Evolutionary conservation across 2,888 invertebrate species (phyloP), one percentile per base, ranked within the genome.

Genomic region (Papilio protenor): DNA sequence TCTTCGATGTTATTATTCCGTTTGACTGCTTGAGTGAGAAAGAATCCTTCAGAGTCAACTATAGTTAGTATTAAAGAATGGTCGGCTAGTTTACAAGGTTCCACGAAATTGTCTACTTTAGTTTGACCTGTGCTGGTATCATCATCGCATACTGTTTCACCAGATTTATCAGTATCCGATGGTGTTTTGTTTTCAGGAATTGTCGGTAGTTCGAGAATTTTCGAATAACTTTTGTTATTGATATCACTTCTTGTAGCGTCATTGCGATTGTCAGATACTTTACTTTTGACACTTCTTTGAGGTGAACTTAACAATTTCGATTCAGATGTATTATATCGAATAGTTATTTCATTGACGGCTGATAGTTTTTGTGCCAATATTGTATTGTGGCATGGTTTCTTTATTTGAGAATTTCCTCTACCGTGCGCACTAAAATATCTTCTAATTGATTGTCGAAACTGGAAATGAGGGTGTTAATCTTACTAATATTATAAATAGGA

Each of bases 401-500:
- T 92, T 1, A 86, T 87, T 18, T 88, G 87, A 0, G 93, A 91
- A 40, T 88, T 88, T 1, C 86, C 84, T 81, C 91, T 92, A 8
- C 86, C 80, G 80, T 92, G 92, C 45, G 92, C 89, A 14, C 94
- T 94, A 79, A 95, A 94, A 69, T 95, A 87, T 11, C 92, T 86
- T 83, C 92, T 95, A 77, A 95, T 94, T 16, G 95, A 94, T 81
- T 94, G 92, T 27, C 93, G 91, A 81, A 94, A 95, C 95, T 95
- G 91, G n/a, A 91, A 92, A 80, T 84, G 33, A 73, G n/a, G 74
- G 57, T 83, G 40, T 40, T 8, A 40, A 40, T 40, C 40, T 40
- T 40, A 40, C 8, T 40, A 40, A 40, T 40, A 40, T 40, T 40
- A 40, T 40, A 40, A 40, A 40, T 40, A 5, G 8, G 8, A 40